Base-by-base conservation (phyloP, 2,888 invertebrate species). In the Eristalis pertinax region DNA sequence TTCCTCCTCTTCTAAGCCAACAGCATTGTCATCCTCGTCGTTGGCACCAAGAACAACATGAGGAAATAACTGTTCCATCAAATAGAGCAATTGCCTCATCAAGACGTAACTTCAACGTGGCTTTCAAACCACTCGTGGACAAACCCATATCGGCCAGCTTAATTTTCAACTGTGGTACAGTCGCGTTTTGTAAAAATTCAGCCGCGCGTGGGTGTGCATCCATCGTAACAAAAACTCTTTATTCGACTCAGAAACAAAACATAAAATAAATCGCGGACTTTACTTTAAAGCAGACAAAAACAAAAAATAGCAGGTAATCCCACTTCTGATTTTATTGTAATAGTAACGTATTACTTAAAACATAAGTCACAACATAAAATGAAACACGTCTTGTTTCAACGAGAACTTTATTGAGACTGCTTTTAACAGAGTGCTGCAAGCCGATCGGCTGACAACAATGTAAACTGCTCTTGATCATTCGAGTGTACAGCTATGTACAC, bases 141-240 rank as follows among this genome's bases (percentile, higher is more conserved):
- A 76, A 43, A 50, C 68, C 76, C 29, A 76, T 29, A 29, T 68
- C 76, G 13, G 29, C 60, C 5, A 76, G 29, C 22, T 68, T 76
- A 22, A 26, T 43, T 32, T 76, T 76, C 15, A 76, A 32, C 22
- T 76, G 22, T 4, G 4, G 19, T 19, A 76, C 76, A 76, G 60
- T 76, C 11, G 76, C 76, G 32, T 4, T 62, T 68, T 62, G 65
- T 38, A 75, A 75, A 58, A 75, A 75, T 7, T 58, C 65, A 15
- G 26, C 35, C 1, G 64, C 65, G 19, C 64, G 73, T 19, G 35
- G 15, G 41, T 41, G 38, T 4, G 41, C 65, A 67, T 67, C 15
- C 65, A 67, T 67, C 24, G 15, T 24, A 35, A 64, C 38, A 35
- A 62, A 62, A 62, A 43, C 43, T 43, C 43, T 43, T 43, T 15